Base-by-base conservation (phyloP, 2,797 vertebrate genomes). In the Luscinia luscinia region DNA sequence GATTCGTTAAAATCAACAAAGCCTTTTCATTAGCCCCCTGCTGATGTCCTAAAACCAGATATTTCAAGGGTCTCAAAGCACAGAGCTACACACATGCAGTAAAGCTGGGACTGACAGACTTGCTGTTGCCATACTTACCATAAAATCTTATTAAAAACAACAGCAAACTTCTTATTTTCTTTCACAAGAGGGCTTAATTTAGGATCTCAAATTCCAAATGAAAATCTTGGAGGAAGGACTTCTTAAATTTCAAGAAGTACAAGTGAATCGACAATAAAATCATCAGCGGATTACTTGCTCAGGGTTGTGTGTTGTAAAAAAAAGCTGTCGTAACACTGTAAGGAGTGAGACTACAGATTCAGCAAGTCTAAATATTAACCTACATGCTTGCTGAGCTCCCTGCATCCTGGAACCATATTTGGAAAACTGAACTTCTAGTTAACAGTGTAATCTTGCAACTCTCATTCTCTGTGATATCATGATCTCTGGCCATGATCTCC, bases 1-100 rank as follows among this genome's bases (percentile, higher is more conserved):
- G 98, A 99, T 99, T 99, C 98, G 97, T 98, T 99, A 98, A 99
- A 99, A 99, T 98, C 98, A 99, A 99, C 99, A 99, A 99, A 99
- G 98, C 98, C 97, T 98, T 99, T 99, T 98, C 98, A 99, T 99
- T 99, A 99, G 98, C 98, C 99, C 98, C 99, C 99, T 97, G 98
- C 99, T 99, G 99, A 97, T 98, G 98, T 98, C 98, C 98, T 99
- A 98, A 98, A 99, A 99, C 98, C 98, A 99, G 98, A 98, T 98
- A 98, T 98, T 98, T 98, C 97, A 97, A 97, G 94, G 94, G 97
- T 98, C 98, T 98, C 98, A 97, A 97, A 97, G 97, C 98, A 95
- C 98, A 87, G 96, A 98, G 98, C 97, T 95, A 92, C 92, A 96
- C 94, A 97, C 88, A 62, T 87, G 96, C 97, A 95, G 97, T 96